Conservation (phyloP, 2,888 invertebrate genomes). For the Drosophila kambysellisi region DNA sequence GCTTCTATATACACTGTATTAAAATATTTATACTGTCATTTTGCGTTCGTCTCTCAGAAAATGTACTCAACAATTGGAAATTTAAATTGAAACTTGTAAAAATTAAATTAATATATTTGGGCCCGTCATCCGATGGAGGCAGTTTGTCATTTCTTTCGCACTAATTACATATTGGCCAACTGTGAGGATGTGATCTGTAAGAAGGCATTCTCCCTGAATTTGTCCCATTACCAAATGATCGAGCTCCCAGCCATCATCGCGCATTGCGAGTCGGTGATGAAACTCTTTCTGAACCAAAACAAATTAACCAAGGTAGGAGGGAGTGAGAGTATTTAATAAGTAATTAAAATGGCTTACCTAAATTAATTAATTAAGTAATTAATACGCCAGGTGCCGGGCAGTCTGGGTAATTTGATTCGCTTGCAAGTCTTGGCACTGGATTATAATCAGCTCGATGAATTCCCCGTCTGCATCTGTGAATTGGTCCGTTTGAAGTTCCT, state of each 20-base stretch:
- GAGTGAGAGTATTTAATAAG: neutral
- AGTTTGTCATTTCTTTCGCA: constrained; percentile 89
- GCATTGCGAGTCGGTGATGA: constrained; percentile 87
- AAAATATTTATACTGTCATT: constrained; percentile 34
- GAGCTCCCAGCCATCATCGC: constrained; percentile 87
- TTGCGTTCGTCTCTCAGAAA: constrained; percentile 32
- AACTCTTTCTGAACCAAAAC: constrained; percentile 89
- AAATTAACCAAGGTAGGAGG: constrained; percentile 86
- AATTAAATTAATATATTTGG: neutral
- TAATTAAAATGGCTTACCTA: neutral
- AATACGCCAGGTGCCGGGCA: constrained; percentile 83
- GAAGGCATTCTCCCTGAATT: constrained; percentile 87
- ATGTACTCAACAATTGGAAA: constrained; percentile 41
- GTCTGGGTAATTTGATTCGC: constrained; percentile 86
- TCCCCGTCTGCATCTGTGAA: constrained; percentile 88
- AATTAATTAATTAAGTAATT: neutral
- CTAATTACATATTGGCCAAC: constrained; percentile 88
- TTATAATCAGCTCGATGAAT: constrained; percentile 87
- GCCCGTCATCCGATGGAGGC: constrained; percentile 86
- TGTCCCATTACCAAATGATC: constrained; percentile 88
- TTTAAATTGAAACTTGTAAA: constrained; percentile 31
- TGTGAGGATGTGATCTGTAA: constrained; percentile 88
- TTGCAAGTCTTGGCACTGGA: constrained; percentile 88
- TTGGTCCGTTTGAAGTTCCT: constrained; percentile 87
- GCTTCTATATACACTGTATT: neutral